Conservation (phyloP, 2,797 vertebrate genomes). For the Leucoraja ocellata region DNA sequence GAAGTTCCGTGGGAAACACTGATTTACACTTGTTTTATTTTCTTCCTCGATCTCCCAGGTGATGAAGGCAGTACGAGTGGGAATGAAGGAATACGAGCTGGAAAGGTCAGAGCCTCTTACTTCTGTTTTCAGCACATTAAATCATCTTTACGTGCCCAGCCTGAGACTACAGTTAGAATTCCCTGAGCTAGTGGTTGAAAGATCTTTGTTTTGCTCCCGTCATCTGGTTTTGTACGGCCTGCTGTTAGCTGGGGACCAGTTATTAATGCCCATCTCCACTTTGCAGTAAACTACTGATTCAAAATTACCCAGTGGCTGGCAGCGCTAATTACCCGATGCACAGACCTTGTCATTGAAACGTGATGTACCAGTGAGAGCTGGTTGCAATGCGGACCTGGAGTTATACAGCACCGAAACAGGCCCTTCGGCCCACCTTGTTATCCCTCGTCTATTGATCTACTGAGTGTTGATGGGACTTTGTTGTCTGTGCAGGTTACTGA, state of each 20-base stretch:
- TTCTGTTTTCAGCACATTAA: background rate
- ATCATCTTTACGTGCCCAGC: background rate
- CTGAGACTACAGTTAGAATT: background rate
- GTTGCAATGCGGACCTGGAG: background rate
- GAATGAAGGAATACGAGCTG: constrained; percentile 85
- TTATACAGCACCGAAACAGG: too few species aligned
- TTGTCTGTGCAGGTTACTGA: background rate
- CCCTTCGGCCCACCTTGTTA: too few species aligned
- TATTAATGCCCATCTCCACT: too few species aligned
- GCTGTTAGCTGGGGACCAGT: background rate
- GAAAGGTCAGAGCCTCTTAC: constrained; percentile 66
- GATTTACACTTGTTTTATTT: constrained; percentile 35
- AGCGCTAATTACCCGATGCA: background rate
- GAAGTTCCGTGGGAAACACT: background rate
- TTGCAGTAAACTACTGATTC: background rate
- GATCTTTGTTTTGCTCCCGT: background rate
- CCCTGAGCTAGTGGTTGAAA: background rate
- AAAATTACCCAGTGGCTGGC: background rate
- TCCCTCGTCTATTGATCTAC: too few species aligned
- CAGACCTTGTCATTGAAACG: background rate
- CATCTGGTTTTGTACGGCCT: background rate
- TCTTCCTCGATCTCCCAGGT: constrained; percentile 57
- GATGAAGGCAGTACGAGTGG: constrained; percentile 79
- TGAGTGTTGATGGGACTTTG: background rate
- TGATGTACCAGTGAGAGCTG: background rate